These are phyloP conservation scores for Ptilonorhynchus violaceus DNA, from an alignment of 2,113 vertebrate genomes.

Conservation along the genomic window DNA sequence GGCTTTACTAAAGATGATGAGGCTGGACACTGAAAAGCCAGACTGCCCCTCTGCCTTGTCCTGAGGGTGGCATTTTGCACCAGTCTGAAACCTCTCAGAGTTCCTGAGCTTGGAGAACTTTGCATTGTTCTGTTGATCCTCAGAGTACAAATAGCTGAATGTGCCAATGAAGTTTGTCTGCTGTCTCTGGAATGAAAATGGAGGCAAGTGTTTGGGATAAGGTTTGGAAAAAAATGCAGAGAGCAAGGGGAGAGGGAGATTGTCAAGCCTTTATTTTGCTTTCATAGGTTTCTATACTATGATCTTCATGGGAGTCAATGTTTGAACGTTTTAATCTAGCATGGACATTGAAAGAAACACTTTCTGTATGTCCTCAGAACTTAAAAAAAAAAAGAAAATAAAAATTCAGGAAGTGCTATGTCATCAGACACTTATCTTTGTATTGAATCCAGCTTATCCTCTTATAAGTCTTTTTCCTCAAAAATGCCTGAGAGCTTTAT, in stretches of 20 bases:
- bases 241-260: neutral
- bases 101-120: neutral
- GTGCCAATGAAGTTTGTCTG: neutral
- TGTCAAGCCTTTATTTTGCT: neutral
- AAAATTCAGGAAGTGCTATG: neutral
- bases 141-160: neutral
- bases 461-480: neutral
- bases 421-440: neutral
- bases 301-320: neutral
- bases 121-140: neutral
- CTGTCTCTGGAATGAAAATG: neutral
- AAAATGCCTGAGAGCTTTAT: neutral
- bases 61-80: neutral
- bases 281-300: neutral
- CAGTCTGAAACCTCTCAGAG: neutral
- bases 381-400: neutral
- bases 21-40: neutral
- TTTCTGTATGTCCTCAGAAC: neutral
- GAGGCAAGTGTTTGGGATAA: neutral
- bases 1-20: neutral
- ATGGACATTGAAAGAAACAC: neutral
- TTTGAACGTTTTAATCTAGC: neutral
- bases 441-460: neutral
- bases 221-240: neutral
- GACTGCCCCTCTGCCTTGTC: neutral